phyloP scores from a whole-genome alignment of 1,140 invertebrate genomes.

The Sinonovacula constricta region DNA sequence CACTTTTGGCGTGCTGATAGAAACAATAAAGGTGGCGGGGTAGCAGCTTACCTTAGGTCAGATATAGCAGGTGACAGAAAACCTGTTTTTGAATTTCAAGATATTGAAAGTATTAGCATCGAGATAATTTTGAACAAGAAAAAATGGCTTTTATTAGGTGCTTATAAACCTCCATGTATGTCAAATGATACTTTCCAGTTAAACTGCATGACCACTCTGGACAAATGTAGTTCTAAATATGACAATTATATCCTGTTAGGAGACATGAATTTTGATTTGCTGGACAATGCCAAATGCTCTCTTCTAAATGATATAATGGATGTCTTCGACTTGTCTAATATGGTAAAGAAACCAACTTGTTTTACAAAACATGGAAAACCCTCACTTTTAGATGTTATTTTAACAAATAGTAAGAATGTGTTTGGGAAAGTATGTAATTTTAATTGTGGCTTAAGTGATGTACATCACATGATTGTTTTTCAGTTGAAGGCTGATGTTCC shows the following conservation, averaged over 20 bases:
- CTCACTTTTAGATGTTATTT: slow-evolving; percentile 10
- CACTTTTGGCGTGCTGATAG: slow-evolving; percentile 24
- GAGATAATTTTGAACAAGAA: slow-evolving; percentile 13
- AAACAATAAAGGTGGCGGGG: slow-evolving; percentile 19
- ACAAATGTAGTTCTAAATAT: slow-evolving; percentile 24
- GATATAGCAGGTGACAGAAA: slow-evolving; percentile 27
- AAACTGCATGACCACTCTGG: slow-evolving; percentile 15
- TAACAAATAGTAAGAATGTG: slow-evolving; percentile 13
- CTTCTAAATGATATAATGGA: slow-evolving; percentile 29
- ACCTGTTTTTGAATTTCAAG: slow-evolving; percentile 2
- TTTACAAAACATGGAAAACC: slow-evolving; percentile 1
- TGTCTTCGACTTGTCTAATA: slow-evolving; percentile 28
- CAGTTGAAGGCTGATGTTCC: no score
- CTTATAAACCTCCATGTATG: slow-evolving; percentile 15
- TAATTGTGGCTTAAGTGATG: slow-evolving; percentile 33
- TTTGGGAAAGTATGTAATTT: slow-evolving; percentile 5
- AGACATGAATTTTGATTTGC: slow-evolving; percentile 35
- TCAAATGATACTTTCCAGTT: slow-evolving; percentile 11
- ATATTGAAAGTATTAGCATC: slow-evolving; percentile 12
- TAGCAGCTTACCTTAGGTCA: slow-evolving; percentile 16
- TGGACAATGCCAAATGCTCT: background rate
- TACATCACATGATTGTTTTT: no score
- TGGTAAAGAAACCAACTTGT: slow-evolving; percentile 42
- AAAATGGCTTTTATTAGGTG: slow-evolving; percentile 17
- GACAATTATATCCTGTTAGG: slow-evolving; percentile 38